Evolutionary conservation across 2,888 invertebrate genomes (phyloP), one percentile per base, ranked within the genome.

Genomic region (Ecliptopera silaceata): DNA sequence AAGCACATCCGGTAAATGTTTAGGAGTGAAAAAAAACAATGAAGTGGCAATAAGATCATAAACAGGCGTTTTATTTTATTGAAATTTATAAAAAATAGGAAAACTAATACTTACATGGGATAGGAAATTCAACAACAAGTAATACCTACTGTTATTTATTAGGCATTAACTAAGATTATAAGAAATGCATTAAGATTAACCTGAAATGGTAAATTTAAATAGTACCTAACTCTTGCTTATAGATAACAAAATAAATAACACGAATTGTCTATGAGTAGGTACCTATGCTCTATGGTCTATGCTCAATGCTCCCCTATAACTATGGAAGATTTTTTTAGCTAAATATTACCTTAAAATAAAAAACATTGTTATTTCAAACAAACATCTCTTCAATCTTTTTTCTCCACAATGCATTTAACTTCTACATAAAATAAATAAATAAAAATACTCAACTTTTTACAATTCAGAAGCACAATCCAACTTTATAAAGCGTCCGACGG

Each of bases 401-500:
- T 18, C 11, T 39, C 12, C n/a, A 31, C 29, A 31, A 20, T 18
- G n/a, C n/a, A 32, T 6, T 12, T 32, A 34, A 43, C 15, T 45
- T 12, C 17, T 39, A 22, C 17, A 22, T 20, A 17, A 31, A 31
- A 47, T 49, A 45, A 41, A 56, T 57, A 57, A 58, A 53, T 46
- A 46, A 3, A 43, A 1, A 42, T 49, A 55, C 55, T 55, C 39
- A 54, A 29, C 47, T 55, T 41, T 47, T 43, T 36, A 54, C 53
- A 42, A 31, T 29, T 43, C 29, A 34, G 12, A 34, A 54, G 20
- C 38, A n/a, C 38, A 17, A 20, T 47, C 42, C 54, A 18, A 38
- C 38, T 45, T 54, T 59, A 59, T 50, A 59, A 46, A 18, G 26
- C 12, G 22, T 59, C 59, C 46, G 46, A 42, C 3, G 58, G 58